A percentile compares a stretch with the other conserved stretches of the same genome.
phyloP scores from a whole-genome alignment of 1,140 invertebrate genomes.

The Sycobia sp. region DNA sequence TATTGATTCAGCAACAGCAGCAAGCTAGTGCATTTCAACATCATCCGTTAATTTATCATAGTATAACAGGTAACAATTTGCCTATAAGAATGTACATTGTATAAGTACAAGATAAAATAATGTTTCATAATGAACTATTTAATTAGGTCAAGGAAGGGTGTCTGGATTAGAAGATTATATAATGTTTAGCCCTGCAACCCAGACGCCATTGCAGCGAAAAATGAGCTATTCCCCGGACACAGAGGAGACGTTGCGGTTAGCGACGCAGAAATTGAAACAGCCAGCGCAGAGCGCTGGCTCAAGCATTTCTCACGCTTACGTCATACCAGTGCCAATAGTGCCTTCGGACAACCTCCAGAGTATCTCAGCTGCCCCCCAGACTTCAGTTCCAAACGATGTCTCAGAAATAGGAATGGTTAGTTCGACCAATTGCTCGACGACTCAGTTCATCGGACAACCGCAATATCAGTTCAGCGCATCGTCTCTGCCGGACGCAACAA shows the following conservation, averaged over 20 bases:
- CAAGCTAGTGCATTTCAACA: constrained; percentile 56
- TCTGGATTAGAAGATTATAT: constrained; percentile 56
- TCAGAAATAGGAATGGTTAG: constrained; percentile 24
- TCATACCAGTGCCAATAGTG: constrained; percentile 59
- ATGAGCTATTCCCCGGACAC: constrained; percentile 55
- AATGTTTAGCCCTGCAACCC: constrained; percentile 57
- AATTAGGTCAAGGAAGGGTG: constrained; percentile 52
- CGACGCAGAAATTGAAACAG: constrained; percentile 58
- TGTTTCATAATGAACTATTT: not conserved
- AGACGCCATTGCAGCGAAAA: constrained; percentile 54
- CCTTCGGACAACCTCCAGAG: constrained; percentile 56
- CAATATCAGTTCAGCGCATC: constrained; percentile 51
- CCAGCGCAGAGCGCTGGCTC: constrained; percentile 39
- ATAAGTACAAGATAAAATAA: too few relatives aligned
- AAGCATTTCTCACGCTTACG: constrained; percentile 53
- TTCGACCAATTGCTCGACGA: constrained; percentile 37
- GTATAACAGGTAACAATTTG: constrained; percentile 51
- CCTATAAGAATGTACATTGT: not conserved
- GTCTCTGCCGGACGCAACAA: constrained; percentile 45
- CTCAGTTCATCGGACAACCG: constrained; percentile 36
- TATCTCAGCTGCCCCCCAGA: constrained; percentile 23
- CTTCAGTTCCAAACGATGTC: constrained; percentile 18
- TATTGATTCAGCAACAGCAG: constrained; percentile 57
- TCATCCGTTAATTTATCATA: constrained; percentile 57
- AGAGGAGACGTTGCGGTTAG: constrained; percentile 56